Base-by-base conservation (phyloP, 2,113 vertebrate species). In the Tragelaphus strepsiceros region DNA sequence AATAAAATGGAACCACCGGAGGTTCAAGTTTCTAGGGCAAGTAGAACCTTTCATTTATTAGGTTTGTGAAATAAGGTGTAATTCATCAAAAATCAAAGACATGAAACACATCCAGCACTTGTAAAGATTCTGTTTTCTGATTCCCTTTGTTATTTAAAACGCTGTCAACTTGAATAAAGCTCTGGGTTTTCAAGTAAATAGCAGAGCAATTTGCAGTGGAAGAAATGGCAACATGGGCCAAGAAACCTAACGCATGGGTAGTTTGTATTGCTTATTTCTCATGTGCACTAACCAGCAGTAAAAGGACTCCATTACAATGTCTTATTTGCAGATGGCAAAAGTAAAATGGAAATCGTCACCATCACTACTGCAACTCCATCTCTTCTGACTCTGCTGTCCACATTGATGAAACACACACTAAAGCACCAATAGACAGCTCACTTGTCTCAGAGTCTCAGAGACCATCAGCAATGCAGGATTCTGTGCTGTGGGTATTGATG, bases 381-480 rank as follows among this genome's bases (percentile, higher is more conserved):
- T 56, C 28, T 13, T 5, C 54, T 2, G 54, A 58, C 54, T 58
- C 78, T 81, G 78, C 21, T 19, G 64, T 12, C n/a, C 1, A 16
- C 11, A 54, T 3, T 10, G 54, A 53, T 7, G 19, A 78, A 46
- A 51, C 32, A 4, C 2, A 26, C 10, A 1, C 0, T 0, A 30
- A 0, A 16, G 82, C 35, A 15, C 5, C 10, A 51, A 51, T 0
- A 80, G 14, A 12, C 30, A 16, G 22, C 78, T 56, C 78, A 28
- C 28, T 12, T 11, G 35, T 67, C 49, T 21, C 64, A 32, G 54
- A 71, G 62, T 49, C 67, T 16, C 49, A 81, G 21, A 53, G 78
- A 53, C 78, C 5, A 0, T 81, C 10, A 53, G 30, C 78, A 81
- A 12, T 32, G 78, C 78, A 32, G 78, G 49, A 51, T 53, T 81